These are phyloP conservation scores for Sinhomidia bicolor DNA, from an alignment of 2,888 invertebrate species.

Conservation along the genomic window DNA sequence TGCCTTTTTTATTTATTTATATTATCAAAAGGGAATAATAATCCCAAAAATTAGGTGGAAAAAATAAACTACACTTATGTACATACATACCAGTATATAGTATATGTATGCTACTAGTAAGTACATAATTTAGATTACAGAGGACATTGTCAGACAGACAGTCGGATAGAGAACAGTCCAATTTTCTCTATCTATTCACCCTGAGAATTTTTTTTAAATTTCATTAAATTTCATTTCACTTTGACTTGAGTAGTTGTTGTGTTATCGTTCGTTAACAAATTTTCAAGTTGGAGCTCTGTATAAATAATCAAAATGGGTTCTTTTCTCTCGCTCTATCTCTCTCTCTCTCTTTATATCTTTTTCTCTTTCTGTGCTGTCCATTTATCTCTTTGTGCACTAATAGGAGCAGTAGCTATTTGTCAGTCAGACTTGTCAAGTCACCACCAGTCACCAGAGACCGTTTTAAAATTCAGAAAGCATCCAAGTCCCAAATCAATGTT, in stretches of 20 bases:
- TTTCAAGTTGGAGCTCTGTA: background rate
- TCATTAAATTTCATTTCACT: slow-evolving; percentile 26
- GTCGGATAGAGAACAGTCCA: background rate
- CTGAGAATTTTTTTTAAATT: slow-evolving; percentile 9
- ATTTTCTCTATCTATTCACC: no score
- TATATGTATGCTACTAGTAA: no score
- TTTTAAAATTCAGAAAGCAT: slow-evolving; percentile 58
- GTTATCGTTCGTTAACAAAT: slow-evolving; percentile 32
- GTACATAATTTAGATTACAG: slow-evolving; percentile 1
- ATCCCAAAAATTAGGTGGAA: no score
- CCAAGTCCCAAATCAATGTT: slow-evolving; percentile 38
- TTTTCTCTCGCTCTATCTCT: background rate
- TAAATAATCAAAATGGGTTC: slow-evolving; percentile 5
- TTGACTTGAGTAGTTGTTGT: background rate
- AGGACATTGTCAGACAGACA: background rate
- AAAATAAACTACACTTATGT: no score
- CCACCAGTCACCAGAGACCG: slow-evolving; percentile 37
- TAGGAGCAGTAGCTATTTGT: slow-evolving; percentile 25
- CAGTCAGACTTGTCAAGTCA: slow-evolving; percentile 28
- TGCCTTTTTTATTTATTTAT: no score
- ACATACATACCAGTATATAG: no score
- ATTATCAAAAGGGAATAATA: background rate
- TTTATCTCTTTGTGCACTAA: slow-evolving; percentile 23
- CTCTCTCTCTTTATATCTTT: no score
- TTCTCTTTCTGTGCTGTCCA: no score